phyloP scores from a whole-genome alignment of 2,797 vertebrate genomes.

The Manis crassicaudata region DNA sequence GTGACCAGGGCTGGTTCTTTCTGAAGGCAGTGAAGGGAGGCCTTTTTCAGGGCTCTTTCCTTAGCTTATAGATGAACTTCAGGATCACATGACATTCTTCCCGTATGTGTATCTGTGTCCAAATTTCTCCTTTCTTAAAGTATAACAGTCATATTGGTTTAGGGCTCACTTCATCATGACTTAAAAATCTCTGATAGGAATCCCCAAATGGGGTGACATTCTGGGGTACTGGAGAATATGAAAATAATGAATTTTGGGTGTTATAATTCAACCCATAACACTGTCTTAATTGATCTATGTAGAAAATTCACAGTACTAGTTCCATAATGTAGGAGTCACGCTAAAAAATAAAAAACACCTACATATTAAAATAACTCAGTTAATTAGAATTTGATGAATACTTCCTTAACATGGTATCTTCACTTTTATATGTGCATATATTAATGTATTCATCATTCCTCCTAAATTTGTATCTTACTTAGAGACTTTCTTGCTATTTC shows the following conservation, averaged over 20 bases:
- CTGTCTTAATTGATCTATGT: not conserved
- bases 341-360: not conserved
- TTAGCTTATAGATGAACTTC: not conserved
- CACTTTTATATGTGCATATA: not conserved
- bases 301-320: not conserved
- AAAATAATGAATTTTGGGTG: not conserved
- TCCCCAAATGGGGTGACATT: not conserved
- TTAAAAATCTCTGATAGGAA: not conserved
- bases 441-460: not conserved
- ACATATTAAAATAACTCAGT: not conserved
- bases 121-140: not conserved
- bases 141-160: not conserved
- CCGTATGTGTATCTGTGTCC: not conserved
- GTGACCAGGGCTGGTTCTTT: not conserved
- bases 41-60: not conserved
- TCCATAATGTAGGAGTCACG: not conserved
- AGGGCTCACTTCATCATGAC: not conserved
- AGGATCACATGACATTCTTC: not conserved
- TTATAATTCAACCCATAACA: not conserved
- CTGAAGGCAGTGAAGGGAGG: not conserved
- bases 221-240: not conserved
- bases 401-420: not conserved
- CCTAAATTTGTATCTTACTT: not conserved
- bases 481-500: not conserved
- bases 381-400: not conserved